phyloP scores from a whole-genome alignment of 2,888 invertebrate genomes.

The Plemyria rubiginata region DNA sequence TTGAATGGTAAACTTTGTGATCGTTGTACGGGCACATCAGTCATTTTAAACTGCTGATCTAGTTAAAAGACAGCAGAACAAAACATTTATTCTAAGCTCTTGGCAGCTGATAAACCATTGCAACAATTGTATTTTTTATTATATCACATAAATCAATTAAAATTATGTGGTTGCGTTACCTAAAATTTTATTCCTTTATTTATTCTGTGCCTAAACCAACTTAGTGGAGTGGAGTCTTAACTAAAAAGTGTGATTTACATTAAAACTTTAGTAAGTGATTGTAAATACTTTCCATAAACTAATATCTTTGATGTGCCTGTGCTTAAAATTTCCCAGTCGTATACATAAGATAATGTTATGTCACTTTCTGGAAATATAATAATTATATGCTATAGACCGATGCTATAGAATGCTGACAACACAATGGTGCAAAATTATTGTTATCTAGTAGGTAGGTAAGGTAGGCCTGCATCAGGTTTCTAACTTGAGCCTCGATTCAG shows the following conservation, averaged over 20 bases:
- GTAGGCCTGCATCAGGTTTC: too few species aligned
- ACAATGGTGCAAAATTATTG: too few species aligned
- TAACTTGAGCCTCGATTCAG: too few species aligned
- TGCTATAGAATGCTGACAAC: background rate
- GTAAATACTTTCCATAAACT: too few species aligned
- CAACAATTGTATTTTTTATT: background rate
- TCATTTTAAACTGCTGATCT: background rate
- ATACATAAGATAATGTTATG: background rate
- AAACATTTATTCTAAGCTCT: background rate
- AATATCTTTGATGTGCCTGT: background rate
- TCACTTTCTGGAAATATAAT: background rate
- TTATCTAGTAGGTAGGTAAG: too few species aligned
- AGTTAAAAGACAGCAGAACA: background rate
- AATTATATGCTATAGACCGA: background rate
- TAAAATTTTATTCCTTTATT: too few species aligned
- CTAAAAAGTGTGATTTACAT: too few species aligned
- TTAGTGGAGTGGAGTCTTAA: too few species aligned
- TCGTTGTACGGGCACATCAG: background rate
- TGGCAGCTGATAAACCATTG: background rate
- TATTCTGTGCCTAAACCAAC: too few species aligned
- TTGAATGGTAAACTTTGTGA: slow-evolving; percentile 36
- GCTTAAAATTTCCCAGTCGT: background rate
- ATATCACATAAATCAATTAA: too few species aligned
- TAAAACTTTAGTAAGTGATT: too few species aligned
- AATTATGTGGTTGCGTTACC: too few species aligned